phyloP scores from a whole-genome alignment of 2,797 vertebrate genomes.

The Epinephelus coioides region DNA sequence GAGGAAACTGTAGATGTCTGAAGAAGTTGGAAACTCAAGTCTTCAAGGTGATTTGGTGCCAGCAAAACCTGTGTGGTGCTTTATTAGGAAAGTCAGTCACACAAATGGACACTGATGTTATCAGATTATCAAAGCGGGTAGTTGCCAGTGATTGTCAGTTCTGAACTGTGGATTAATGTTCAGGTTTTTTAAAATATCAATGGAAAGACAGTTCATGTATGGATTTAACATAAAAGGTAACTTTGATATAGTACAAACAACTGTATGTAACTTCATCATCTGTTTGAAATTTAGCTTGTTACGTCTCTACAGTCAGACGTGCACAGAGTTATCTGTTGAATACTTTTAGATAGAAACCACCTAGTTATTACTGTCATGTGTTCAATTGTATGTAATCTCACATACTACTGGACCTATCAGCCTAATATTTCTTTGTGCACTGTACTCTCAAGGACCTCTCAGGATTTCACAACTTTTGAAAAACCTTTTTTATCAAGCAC shows the following conservation, averaged over 20 bases:
- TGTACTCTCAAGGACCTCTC: no score
- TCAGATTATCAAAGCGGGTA: background rate
- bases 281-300: background rate
- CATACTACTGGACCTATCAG: no score
- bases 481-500: no score
- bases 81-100: background rate
- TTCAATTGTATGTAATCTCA: no score
- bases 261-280: background rate
- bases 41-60: background rate
- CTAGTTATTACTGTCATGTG: background rate
- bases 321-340: background rate
- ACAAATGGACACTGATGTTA: background rate
- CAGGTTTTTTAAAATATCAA: background rate
- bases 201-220: background rate
- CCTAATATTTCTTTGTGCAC: no score
- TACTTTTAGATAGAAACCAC: background rate
- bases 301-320: background rate
- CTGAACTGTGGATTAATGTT: background rate
- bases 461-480: no score
- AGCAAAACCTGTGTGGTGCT: background rate
- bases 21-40: background rate
- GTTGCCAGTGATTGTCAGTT: background rate
- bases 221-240: background rate
- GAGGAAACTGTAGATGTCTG: slow-evolving; percentile 8
- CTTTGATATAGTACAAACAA: background rate